Conservation (phyloP, 2,888 invertebrate genomes). For the Notodromas monacha region DNA sequence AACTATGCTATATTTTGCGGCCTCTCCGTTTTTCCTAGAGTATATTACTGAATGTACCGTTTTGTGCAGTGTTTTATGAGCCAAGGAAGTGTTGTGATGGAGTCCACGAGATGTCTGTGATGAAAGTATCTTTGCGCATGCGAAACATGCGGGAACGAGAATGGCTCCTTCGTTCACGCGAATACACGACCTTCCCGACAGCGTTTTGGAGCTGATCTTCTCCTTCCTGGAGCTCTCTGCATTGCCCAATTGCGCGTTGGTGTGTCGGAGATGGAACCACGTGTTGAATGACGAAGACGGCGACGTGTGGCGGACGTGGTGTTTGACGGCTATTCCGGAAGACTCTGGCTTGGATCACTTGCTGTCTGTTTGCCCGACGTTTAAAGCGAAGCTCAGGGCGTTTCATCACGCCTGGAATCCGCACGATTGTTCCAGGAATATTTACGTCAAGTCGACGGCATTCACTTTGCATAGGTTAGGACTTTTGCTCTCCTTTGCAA, state of each 20-base stretch:
- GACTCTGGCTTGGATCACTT: slow-evolving; percentile 65
- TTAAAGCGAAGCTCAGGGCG: slow-evolving; percentile 70
- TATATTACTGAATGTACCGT: too few species aligned
- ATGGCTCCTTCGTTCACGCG: too few species aligned
- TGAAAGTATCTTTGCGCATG: too few species aligned
- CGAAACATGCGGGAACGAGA: too few species aligned
- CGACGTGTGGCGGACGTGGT: slow-evolving; percentile 75
- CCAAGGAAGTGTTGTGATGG: too few species aligned
- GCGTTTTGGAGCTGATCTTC: slow-evolving; percentile 59
- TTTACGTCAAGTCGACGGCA: slow-evolving; percentile 80
- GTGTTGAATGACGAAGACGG: slow-evolving; percentile 70
- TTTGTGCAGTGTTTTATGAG: too few species aligned
- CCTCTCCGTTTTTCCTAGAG: too few species aligned
- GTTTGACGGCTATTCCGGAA: slow-evolving; percentile 49
- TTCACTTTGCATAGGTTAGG: slow-evolving; percentile 89
- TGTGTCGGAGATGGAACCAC: slow-evolving; percentile 71
- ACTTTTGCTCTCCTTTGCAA: too few species aligned
- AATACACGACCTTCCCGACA: slow-evolving; percentile 35
- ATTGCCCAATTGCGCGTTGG: slow-evolving; percentile 53
- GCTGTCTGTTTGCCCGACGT: slow-evolving; percentile 50
- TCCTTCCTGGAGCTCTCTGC: slow-evolving; percentile 60
- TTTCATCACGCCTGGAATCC: slow-evolving; percentile 90
- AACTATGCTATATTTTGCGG: too few species aligned
- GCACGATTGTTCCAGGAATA: slow-evolving; percentile 79
- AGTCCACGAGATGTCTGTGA: too few species aligned